These are phyloP conservation scores for Pluvianellus socialis DNA, from an alignment of 2,113 vertebrate species.

Conservation along the genomic window DNA sequence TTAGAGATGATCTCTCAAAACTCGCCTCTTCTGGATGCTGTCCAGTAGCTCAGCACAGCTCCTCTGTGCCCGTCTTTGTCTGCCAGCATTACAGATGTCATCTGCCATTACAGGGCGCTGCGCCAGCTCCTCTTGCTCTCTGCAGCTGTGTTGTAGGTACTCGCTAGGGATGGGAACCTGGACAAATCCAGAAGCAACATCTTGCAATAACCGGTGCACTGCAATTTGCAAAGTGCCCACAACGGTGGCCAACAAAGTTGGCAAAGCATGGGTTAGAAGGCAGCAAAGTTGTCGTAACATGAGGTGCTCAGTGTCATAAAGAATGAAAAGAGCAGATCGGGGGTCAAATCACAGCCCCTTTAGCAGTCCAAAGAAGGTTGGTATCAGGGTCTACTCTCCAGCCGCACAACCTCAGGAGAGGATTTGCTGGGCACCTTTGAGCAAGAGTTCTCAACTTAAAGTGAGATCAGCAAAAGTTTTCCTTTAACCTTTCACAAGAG, in stretches of 20 bases:
- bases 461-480: not conserved
- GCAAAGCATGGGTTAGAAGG: not conserved
- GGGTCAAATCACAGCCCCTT: not conserved
- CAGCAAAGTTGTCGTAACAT: not conserved
- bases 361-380: not conserved
- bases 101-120: accelerated
- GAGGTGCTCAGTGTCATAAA: not conserved
- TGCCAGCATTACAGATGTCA: not conserved
- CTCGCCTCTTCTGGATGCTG: not conserved
- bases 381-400: not conserved
- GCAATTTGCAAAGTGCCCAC: not conserved
- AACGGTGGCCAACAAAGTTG: not conserved
- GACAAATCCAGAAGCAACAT: not conserved
- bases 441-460: not conserved
- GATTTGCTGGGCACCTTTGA: not conserved
- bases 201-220: not conserved
- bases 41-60: not conserved
- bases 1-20: not conserved
- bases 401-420: not conserved
- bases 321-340: not conserved
- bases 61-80: not conserved
- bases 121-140: not conserved
- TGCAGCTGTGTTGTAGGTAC: not conserved
- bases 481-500: not conserved
- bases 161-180: not conserved